phyloP scores from a whole-genome alignment of 2,888 invertebrate species.

The Eucera pruinosa region DNA sequence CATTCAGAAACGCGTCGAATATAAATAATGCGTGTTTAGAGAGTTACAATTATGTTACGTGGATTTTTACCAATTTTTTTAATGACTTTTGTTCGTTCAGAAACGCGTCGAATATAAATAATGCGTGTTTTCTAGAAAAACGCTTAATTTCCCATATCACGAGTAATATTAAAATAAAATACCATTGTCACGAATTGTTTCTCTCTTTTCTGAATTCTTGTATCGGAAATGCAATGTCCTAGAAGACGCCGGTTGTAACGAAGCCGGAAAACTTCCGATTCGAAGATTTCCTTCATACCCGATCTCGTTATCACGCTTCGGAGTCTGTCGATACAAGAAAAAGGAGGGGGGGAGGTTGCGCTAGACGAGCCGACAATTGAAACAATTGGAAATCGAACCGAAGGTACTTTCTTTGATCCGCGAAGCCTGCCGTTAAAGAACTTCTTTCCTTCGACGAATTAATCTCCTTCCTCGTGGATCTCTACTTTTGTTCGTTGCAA shows the following conservation, averaged over 20 bases:
- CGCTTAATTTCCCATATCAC: too few species aligned
- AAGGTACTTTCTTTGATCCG: conserved; percentile 1
- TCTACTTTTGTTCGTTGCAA: not conserved
- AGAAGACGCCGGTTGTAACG: not conserved
- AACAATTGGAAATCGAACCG: conserved; percentile 31
- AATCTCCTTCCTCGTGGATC: not conserved
- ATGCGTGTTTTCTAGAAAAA: too few species aligned
- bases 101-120: too few species aligned
- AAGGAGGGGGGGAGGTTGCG: too few species aligned
- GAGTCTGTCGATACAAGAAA: not conserved
- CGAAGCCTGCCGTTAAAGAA: not conserved
- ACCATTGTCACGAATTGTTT: conserved; percentile 17
- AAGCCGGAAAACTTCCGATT: conserved; percentile 15
- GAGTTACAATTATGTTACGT: too few species aligned
- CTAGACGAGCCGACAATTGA: not conserved
- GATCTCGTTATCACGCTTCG: conserved; percentile 30
- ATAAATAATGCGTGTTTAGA: too few species aligned
- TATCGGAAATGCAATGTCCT: not conserved
- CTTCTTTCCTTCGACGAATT: conserved; percentile 1
- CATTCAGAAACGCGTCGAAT: too few species aligned
- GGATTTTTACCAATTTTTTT: too few species aligned
- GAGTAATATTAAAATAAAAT: too few species aligned
- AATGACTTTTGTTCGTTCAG: too few species aligned
- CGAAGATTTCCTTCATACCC: conserved; percentile 13
- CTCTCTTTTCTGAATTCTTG: not conserved